These are phyloP conservation scores for Chlamydotis undulata DNA, from an alignment of 2,113 vertebrate genomes.

Conservation along the genomic window DNA sequence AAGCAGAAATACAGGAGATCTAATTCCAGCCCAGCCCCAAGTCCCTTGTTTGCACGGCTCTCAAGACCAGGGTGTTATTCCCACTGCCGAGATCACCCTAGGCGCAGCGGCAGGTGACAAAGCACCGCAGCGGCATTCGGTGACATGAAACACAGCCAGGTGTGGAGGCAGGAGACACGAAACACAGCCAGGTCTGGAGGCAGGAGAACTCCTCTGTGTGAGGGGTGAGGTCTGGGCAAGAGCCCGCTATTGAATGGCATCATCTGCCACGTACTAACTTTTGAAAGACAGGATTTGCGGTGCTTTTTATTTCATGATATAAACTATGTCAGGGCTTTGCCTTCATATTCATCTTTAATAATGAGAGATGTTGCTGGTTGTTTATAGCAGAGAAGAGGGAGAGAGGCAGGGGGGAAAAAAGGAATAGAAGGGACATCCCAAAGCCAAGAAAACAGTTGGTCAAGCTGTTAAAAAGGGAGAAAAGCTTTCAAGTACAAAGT, in stretches of 20 bases:
- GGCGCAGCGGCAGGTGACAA: not conserved
- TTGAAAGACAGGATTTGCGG: not conserved
- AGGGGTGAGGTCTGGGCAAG: not conserved
- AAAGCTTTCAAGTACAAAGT: not conserved
- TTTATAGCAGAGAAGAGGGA: not conserved
- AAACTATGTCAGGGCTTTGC: not conserved
- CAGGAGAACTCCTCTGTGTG: not conserved
- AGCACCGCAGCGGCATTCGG: not conserved
- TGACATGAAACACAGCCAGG: not conserved
- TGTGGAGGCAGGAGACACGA: not conserved
- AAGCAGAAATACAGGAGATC: not conserved
- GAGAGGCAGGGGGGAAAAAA: not conserved
- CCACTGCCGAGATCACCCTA: not conserved
- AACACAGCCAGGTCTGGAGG: not conserved
- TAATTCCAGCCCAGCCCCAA: not conserved
- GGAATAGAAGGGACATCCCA: not conserved
- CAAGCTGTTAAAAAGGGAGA: not conserved
- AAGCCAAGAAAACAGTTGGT: not conserved
- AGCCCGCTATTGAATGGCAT: not conserved
- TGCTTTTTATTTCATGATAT: not conserved
- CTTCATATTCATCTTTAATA: not conserved
- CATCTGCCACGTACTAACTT: not conserved
- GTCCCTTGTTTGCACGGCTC: not conserved
- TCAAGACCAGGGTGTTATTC: not conserved
- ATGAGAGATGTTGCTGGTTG: not conserved